Conservation (phyloP, 2,888 invertebrate genomes). For the Oscheius onirici region DNA sequence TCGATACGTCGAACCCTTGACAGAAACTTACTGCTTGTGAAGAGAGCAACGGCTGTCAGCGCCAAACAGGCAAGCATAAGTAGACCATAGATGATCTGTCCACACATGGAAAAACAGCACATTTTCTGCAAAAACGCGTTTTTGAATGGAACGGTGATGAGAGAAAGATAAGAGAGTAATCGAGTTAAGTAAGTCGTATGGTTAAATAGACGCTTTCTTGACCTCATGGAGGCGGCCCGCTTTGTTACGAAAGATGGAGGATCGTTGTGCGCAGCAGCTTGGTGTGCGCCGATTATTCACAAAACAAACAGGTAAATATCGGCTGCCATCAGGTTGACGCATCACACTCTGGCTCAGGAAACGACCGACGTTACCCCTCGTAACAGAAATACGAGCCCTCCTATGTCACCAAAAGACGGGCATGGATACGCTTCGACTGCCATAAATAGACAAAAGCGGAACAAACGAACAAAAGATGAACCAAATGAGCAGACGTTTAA, state of each 20-base stretch:
- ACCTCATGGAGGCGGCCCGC: slow-evolving; percentile 18
- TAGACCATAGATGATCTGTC: slow-evolving; percentile 54
- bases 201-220: neutral
- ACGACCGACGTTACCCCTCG: neutral
- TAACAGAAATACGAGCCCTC: neutral
- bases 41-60: slow-evolving; percentile 45
- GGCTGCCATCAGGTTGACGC: slow-evolving; percentile 27
- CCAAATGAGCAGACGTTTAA: no score
- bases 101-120: slow-evolving; percentile 42
- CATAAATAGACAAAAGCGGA: neutral
- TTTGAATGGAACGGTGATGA: neutral
- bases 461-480: no score
- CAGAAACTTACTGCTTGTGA: slow-evolving; percentile 44
- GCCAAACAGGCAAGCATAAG: slow-evolving; percentile 47
- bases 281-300: slow-evolving; percentile 28
- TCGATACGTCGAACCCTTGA: neutral
- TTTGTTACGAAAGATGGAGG: slow-evolving; percentile 10
- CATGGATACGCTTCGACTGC: neutral
- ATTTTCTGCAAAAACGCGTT: neutral
- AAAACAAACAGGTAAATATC: slow-evolving; percentile 30
- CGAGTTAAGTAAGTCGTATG: neutral
- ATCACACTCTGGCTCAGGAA: neutral
- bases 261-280: slow-evolving; percentile 22
- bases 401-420: neutral
- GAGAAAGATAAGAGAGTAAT: neutral